Conservation (phyloP, 2,888 invertebrate species). For the Coenonympha arcania region DNA sequence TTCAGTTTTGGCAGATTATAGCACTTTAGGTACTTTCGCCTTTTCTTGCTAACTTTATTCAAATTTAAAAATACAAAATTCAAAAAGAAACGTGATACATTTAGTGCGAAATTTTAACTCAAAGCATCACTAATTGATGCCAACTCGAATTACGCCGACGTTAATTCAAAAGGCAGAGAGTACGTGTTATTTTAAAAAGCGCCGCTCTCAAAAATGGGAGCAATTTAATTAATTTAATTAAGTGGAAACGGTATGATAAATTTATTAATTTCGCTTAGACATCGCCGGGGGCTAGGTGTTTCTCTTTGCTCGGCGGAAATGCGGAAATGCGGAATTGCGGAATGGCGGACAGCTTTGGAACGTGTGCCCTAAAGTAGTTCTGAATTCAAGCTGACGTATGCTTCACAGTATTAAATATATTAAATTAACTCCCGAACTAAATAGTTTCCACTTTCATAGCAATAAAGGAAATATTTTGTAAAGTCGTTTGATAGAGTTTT, state of each 20-base stretch:
- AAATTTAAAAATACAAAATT: too few species aligned
- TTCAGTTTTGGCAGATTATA: too few species aligned
- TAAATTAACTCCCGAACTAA: too few species aligned
- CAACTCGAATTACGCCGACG: neutral
- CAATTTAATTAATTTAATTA: slow-evolving; percentile 13
- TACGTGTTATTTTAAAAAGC: slow-evolving; percentile 10
- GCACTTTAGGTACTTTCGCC: too few species aligned
- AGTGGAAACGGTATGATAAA: slow-evolving; percentile 10
- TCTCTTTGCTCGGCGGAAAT: slow-evolving; percentile 1
- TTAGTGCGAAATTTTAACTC: neutral
- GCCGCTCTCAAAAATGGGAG: slow-evolving; percentile 1
- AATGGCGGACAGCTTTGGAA: slow-evolving; percentile 8
- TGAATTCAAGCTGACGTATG: neutral
- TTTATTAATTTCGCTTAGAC: slow-evolving; percentile 10
- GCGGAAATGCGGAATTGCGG: too few species aligned
- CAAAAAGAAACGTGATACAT: neutral
- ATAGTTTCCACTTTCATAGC: too few species aligned
- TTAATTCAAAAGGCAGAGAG: slow-evolving; percentile 5
- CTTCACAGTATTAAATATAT: too few species aligned
- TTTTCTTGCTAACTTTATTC: too few species aligned
- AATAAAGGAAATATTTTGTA: too few species aligned
- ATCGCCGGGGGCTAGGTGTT: neutral
- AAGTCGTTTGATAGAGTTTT: too few species aligned
- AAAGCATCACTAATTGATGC: slow-evolving; percentile 5
- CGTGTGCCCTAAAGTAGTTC: slow-evolving; percentile 3